phyloP scores from a whole-genome alignment of 2,888 invertebrate species.

The Parnassius orleans region DNA sequence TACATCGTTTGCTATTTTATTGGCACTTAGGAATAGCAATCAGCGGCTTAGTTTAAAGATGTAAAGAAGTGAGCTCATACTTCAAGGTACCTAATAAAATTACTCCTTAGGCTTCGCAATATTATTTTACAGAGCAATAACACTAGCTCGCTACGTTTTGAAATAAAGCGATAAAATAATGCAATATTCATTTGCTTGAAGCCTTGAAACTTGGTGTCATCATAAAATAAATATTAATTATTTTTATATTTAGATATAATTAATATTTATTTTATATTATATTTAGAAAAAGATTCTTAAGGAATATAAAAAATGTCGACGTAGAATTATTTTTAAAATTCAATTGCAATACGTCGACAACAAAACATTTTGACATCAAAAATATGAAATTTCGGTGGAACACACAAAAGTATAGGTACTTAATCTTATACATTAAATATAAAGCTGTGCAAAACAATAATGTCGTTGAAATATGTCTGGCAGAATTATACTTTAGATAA shows the following conservation, averaged over 20 bases:
- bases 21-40: slow-evolving; percentile 34
- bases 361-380: background rate
- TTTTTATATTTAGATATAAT: too few species aligned
- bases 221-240: too few species aligned
- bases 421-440: slow-evolving; percentile 21
- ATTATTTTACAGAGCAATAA: slow-evolving; percentile 18
- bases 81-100: slow-evolving; percentile 21
- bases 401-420: slow-evolving; percentile 16
- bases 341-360: too few species aligned
- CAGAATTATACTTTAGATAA: slow-evolving; percentile 33
- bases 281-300: too few species aligned
- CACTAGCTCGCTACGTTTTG: background rate
- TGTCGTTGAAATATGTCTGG: slow-evolving; percentile 25
- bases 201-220: background rate
- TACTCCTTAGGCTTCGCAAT: slow-evolving; percentile 7
- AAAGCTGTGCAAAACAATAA: slow-evolving; percentile 24
- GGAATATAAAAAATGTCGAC: too few species aligned
- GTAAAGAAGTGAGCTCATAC: slow-evolving; percentile 23
- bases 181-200: slow-evolving; percentile 2
- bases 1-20: slow-evolving; percentile 32
- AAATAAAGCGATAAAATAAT: slow-evolving; percentile 12
- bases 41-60: slow-evolving; percentile 25
- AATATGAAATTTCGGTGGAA: slow-evolving; percentile 10
- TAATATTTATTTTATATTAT: too few species aligned
- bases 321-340: too few species aligned